phyloP scores from a whole-genome alignment of 2,113 vertebrate genomes.

The Pygoscelis antarcticus region DNA sequence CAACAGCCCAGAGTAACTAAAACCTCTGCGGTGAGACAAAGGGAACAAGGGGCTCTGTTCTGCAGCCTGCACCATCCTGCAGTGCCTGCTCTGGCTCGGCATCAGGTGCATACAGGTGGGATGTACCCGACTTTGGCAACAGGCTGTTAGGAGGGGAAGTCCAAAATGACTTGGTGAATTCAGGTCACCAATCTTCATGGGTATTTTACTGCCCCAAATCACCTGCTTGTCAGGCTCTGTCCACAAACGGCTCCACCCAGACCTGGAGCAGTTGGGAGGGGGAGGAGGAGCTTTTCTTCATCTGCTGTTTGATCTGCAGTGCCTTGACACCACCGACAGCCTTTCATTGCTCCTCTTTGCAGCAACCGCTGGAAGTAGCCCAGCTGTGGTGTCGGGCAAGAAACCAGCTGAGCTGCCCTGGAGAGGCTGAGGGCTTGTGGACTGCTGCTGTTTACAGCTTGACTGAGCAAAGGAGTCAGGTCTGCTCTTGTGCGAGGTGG shows the following conservation, averaged over 20 bases:
- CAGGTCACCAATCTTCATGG: neutral
- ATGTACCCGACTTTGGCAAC: neutral
- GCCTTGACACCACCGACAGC: neutral
- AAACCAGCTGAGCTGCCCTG: neutral
- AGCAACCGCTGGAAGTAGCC: neutral
- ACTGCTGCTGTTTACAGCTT: neutral
- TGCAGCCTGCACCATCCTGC: neutral
- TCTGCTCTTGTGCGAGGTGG: neutral
- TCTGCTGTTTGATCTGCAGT: neutral
- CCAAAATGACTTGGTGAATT: neutral
- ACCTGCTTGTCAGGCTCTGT: neutral
- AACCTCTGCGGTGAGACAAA: neutral
- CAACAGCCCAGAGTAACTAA: neutral
- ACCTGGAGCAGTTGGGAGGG: neutral
- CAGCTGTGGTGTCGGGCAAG: neutral
- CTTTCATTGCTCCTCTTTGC: neutral
- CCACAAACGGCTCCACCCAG: neutral
- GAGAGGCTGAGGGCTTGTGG: neutral
- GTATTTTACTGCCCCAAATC: neutral
- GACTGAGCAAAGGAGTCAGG: neutral
- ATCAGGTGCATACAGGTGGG: neutral
- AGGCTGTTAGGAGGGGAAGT: neutral
- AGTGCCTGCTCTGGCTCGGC: fast-evolving
- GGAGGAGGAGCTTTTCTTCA: neutral
- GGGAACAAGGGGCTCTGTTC: neutral